Evolutionary conservation across 1,140 invertebrate genomes (phyloP).

Genomic region (Temnothorax curvispinosus): DNA sequence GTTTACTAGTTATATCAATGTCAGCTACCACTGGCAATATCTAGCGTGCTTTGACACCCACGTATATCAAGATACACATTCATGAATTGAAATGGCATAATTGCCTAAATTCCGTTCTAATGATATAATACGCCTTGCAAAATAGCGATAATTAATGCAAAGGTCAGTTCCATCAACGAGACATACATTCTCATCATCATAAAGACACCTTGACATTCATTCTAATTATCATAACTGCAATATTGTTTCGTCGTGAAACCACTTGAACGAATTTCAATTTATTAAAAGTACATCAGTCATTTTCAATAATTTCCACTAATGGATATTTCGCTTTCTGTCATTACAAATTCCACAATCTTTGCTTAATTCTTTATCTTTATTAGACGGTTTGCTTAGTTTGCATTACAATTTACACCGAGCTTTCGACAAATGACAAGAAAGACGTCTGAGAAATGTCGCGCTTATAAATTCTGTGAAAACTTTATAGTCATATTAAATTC

Average conservation of each 20-base stretch:
- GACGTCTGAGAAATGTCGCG: not conserved
- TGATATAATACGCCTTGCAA: constrained; percentile 9
- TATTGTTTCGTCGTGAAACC: not conserved
- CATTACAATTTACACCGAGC: not conserved
- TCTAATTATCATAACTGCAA: constrained; percentile 19
- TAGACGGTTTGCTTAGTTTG: not conserved
- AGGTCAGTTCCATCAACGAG: constrained; percentile 46
- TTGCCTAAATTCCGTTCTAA: constrained; percentile 48
- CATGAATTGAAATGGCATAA: constrained; percentile 48
- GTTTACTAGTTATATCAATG: not conserved
- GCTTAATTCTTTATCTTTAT: not conserved
- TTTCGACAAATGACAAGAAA: not conserved
- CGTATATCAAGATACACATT: not conserved
- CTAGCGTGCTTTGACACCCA: not conserved
- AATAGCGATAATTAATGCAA: constrained; percentile 43
- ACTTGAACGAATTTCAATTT: not conserved
- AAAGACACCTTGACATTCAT: constrained; percentile 28
- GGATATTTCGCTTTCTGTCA: too few species aligned
- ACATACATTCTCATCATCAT: constrained; percentile 25
- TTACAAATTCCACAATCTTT: not conserved
- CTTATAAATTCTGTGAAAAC: not conserved
- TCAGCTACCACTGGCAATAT: not conserved
- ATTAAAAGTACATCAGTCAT: not conserved
- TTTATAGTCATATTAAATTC: not conserved
- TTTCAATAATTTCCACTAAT: not conserved